A percentile compares a stretch with the other conserved stretches of the same genome.
Evolutionary conservation across 2,888 invertebrate species (phyloP).

Genomic region (Maniola hyperantus): DNA sequence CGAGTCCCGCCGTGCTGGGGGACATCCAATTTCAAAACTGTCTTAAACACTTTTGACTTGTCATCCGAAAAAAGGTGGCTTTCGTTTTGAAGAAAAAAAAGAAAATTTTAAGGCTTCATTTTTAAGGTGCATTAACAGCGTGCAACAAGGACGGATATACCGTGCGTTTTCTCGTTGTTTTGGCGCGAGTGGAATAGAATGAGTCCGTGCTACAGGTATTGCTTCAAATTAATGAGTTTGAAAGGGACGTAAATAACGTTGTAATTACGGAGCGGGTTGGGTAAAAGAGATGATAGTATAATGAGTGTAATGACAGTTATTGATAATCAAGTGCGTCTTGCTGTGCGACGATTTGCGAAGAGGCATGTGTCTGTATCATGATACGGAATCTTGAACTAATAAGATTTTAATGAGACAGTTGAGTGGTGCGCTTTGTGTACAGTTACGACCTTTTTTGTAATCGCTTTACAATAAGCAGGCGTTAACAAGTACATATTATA

Average conservation of each 20-base stretch:
- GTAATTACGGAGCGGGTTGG: constrained; percentile 72
- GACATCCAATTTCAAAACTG: constrained; percentile 62
- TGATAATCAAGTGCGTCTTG: constrained; percentile 60
- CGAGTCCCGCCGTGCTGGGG: constrained; percentile 63
- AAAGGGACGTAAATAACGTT: constrained; percentile 74
- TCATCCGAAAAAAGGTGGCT: constrained; percentile 61
- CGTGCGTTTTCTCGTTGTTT: constrained; percentile 57
- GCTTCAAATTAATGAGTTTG: constrained; percentile 73
- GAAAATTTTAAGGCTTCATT: constrained; percentile 60
- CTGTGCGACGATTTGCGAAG: constrained; percentile 46
- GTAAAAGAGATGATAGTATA: constrained; percentile 78
- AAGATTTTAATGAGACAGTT: constrained; percentile 71
- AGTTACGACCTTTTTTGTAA: constrained; percentile 20
- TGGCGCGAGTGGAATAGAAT: constrained; percentile 73
- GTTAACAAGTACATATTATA: constrained; percentile 1
- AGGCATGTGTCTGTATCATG: constrained; percentile 57
- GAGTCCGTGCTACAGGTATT: constrained; percentile 59
- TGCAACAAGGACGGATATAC: constrained; percentile 59
- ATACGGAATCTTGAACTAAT: constrained; percentile 65
- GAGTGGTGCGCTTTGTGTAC: constrained; percentile 41
- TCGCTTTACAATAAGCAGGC: constrained; percentile 22
- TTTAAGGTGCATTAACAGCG: constrained; percentile 47
- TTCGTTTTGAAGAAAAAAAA: constrained; percentile 55
- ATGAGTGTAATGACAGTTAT: constrained; percentile 77
- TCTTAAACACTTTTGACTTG: constrained; percentile 60